Base-by-base conservation (phyloP, 35 echinoderm and acorn worm species). In the Apostichopus japonicus region DNA sequence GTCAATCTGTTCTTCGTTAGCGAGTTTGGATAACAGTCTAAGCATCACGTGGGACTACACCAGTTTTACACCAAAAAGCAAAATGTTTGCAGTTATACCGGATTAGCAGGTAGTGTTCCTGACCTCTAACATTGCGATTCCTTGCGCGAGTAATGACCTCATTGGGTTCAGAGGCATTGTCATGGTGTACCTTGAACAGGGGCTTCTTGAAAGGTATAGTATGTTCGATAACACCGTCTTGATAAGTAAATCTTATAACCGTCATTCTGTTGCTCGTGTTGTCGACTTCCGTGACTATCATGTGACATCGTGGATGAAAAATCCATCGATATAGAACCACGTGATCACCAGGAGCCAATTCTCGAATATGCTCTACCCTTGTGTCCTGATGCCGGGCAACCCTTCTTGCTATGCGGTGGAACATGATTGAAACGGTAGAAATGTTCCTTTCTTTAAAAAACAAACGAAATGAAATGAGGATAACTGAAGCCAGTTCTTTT, bases 21-120 rank as follows among this genome's bases (percentile, higher is more conserved):
- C n/a, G n/a, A n/a, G n/a, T 57, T 57, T 9, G 56, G 56, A 57
- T 57, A 9, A 57, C 9, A 57, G 5, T 57, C 54, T 81, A 81
- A 51, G 79, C 22, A 7, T 53, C 27, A 19, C 11, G 4, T 81
- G 79, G 79, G 6, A 81, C 33, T 11, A 27, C 6, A 33, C 79
- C 79, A 23, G 79, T 81, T 33, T 81, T 55, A 4, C 79, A 6
- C n/a, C n/a, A 81, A 81, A 81, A 81, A n/a, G 79, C 19, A 55
- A 81, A 81, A 81, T 81, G 79, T 24, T 81, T 81, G 19, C 79
- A 81, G 24, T 81, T 81, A 55, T 27, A 81, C 0, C 23, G n/a
- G n/a, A n/a, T 53, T 5, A 11, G 4, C 5, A 81, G 24, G 17
- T 23, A 5, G 54, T 55, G 13, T 4, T 4, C 67, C 19, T 72